Percentiles rank a stretch among this genome's conserved stretches.
These are phyloP conservation scores for Rhipidura dahli DNA, from an alignment of 2,113 vertebrate genomes.

Conservation along the genomic window DNA sequence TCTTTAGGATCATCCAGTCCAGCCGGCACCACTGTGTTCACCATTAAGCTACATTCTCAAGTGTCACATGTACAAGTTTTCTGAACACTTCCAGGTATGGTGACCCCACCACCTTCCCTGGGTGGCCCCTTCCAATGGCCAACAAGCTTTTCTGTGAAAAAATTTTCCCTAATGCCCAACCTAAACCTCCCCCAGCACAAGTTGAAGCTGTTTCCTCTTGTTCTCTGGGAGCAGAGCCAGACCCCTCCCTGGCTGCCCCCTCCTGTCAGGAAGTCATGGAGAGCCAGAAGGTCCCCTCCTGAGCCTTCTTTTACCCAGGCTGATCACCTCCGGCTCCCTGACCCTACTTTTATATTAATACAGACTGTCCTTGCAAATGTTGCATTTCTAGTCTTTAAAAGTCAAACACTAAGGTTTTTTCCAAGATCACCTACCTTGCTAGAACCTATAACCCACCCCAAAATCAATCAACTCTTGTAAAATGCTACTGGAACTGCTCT, in stretches of 20 bases:
- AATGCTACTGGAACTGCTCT: neutral
- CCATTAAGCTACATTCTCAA: neutral
- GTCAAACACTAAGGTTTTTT: neutral
- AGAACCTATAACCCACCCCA: neutral
- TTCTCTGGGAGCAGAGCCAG: neutral
- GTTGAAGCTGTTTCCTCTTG: neutral
- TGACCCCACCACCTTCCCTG: neutral
- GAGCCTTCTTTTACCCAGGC: neutral
- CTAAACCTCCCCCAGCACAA: rapidly evolving
- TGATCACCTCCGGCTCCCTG: neutral
- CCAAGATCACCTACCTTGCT: neutral
- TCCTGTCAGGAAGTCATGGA: neutral
- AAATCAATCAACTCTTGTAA: neutral
- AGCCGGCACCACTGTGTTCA: neutral
- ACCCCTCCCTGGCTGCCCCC: neutral
- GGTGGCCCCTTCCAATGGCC: neutral
- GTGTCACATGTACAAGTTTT: neutral
- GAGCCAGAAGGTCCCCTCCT: neutral
- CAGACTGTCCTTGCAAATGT: neutral
- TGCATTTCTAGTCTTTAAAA: neutral
- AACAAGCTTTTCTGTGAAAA: neutral
- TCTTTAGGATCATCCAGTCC: neutral
- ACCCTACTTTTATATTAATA: neutral
- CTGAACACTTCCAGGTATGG: neutral
- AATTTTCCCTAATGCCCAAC: neutral